Percentiles rank a stretch among this genome's conserved stretches.
phyloP scores from a whole-genome alignment of 2,888 invertebrate genomes.

The Idaea aversata region DNA sequence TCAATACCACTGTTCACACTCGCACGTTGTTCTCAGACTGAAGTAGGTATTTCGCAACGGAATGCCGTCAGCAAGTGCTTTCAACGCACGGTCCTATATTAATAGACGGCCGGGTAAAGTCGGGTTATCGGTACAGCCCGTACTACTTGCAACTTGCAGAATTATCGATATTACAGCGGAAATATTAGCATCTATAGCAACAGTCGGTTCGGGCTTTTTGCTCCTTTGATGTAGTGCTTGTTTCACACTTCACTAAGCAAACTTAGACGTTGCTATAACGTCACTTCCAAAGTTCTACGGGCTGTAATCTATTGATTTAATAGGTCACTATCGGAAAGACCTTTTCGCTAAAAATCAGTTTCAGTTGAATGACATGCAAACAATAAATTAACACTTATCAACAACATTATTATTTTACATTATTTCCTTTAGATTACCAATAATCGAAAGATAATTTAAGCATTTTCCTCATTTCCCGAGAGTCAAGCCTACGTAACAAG shows the following conservation, averaged over 20 bases:
- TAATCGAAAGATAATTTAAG: no score
- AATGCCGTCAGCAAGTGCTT: not conserved
- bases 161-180: not conserved
- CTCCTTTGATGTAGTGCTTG: not conserved
- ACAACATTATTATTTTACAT: no score
- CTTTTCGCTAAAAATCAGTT: no score
- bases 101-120: not conserved
- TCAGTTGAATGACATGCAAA: no score
- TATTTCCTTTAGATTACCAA: no score
- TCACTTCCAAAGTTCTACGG: not conserved
- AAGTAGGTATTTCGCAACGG: not conserved
- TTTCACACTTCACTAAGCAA: not conserved
- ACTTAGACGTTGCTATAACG: not conserved
- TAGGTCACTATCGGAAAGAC: not conserved
- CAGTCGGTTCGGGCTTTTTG: not conserved
- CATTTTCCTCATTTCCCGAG: no score
- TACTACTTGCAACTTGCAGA: not conserved
- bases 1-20: conserved; percentile 1
- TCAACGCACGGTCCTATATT: not conserved
- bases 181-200: not conserved
- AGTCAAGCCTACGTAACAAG: no score
- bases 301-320: not conserved
- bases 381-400: no score
- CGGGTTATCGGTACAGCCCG: not conserved
- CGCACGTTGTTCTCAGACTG: not conserved